Evolutionary conservation across 2,113 vertebrate genomes (phyloP).

Genomic region (Regulus satrapa): DNA sequence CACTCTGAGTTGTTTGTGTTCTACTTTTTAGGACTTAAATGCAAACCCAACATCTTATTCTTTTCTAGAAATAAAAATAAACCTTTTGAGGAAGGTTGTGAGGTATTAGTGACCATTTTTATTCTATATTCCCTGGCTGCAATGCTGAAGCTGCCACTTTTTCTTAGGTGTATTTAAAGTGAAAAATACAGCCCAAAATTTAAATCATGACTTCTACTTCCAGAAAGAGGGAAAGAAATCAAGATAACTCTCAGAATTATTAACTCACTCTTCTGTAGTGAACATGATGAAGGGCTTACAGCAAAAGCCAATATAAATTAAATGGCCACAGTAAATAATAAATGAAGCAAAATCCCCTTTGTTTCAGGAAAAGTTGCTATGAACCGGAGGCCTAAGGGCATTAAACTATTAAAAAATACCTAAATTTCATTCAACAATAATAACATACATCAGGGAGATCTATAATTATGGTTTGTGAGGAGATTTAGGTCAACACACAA

Average conservation of each 20-base stretch:
- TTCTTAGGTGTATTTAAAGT: not conserved
- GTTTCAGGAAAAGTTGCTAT: slow-evolving; percentile 5
- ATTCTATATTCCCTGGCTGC: not conserved
- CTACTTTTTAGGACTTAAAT: not conserved
- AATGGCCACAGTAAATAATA: slow-evolving; percentile 18
- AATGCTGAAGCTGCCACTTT: not conserved
- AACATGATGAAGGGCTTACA: not conserved
- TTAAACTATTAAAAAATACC: not conserved
- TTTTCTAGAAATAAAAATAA: not conserved
- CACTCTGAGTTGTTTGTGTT: not conserved
- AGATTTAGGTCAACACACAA: not conserved
- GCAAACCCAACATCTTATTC: not conserved
- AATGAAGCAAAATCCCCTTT: slow-evolving; percentile 21
- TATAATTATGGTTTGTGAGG: not conserved
- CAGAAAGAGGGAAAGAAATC: not conserved
- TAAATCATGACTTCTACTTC: not conserved
- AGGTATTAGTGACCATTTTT: not conserved
- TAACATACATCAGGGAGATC: not conserved
- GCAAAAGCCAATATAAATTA: slow-evolving; percentile 30
- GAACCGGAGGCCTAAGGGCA: not conserved
- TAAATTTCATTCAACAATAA: not conserved
- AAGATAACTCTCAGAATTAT: not conserved
- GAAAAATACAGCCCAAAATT: not conserved
- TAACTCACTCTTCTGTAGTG: not conserved
- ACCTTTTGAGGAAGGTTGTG: not conserved